Conservation (phyloP, 2,797 vertebrate species). For the Xerus rutilus region DNA sequence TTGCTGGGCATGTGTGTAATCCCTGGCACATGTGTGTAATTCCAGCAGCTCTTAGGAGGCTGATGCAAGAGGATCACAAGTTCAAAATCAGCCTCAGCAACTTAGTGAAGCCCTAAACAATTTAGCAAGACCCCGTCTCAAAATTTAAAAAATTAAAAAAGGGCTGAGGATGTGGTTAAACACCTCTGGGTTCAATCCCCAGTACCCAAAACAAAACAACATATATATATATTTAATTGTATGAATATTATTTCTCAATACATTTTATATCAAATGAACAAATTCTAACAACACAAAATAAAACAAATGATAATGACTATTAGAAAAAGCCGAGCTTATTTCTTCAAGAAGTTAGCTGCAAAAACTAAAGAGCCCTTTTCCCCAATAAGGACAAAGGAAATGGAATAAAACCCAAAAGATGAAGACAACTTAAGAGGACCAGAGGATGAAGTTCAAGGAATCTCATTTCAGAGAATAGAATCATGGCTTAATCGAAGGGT, state of each 20-base stretch:
- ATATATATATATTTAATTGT: neutral
- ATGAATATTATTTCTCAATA: constrained; percentile 3
- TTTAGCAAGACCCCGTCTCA: no score
- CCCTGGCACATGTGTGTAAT: no score
- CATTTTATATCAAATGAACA: neutral
- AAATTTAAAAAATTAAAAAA: no score
- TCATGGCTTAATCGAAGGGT: neutral
- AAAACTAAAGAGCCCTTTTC: neutral
- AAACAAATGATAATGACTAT: neutral
- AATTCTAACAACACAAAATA: neutral
- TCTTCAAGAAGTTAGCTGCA: constrained; percentile 37
- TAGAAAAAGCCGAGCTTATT: neutral
- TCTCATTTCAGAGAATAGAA: neutral
- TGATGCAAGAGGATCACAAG: no score
- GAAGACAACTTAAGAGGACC: neutral
- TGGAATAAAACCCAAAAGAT: neutral
- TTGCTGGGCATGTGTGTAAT: neutral
- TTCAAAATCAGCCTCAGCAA: no score
- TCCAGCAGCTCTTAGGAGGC: no score
- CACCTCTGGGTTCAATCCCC: no score
- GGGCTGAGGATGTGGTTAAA: no score
- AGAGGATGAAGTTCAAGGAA: neutral
- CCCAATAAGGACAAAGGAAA: constrained; percentile 16
- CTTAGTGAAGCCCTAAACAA: no score
- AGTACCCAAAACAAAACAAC: no score